phyloP scores from a whole-genome alignment of 2,797 vertebrate genomes.

The Tamandua tetradactyla region DNA sequence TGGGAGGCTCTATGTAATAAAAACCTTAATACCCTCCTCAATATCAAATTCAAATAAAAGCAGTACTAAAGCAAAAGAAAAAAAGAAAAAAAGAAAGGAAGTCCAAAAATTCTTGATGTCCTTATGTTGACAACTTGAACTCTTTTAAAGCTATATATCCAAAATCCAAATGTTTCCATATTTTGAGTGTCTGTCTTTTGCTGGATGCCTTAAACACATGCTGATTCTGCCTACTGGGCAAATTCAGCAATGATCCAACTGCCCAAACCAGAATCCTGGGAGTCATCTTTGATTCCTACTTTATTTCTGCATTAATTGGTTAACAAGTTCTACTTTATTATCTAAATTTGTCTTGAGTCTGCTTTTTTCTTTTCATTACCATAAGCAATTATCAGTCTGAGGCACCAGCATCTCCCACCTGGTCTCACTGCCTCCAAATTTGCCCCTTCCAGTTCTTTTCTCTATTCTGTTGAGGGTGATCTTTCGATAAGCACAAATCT shows the following conservation, averaged over 20 bases:
- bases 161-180: background rate
- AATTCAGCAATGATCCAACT: background rate
- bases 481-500: background rate
- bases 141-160: background rate
- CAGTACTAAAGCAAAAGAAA: conserved; percentile 12
- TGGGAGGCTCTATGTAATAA: background rate
- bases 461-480: background rate
- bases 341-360: conserved; percentile 16
- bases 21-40: background rate
- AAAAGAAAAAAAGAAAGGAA: background rate
- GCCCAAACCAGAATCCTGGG: background rate
- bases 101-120: background rate
- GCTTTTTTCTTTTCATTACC: background rate
- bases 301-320: conserved; percentile 1
- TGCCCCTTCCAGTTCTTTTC: background rate
- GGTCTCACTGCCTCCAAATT: background rate
- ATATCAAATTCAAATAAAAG: conserved; percentile 41
- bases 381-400: background rate
- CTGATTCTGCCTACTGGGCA: background rate
- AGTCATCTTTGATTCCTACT: background rate
- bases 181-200: background rate
- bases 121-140: background rate
- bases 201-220: background rate
- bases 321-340: background rate
- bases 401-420: background rate